Base-by-base conservation (phyloP, 2,113 vertebrate genomes). In the Hypanus sabinus region DNA sequence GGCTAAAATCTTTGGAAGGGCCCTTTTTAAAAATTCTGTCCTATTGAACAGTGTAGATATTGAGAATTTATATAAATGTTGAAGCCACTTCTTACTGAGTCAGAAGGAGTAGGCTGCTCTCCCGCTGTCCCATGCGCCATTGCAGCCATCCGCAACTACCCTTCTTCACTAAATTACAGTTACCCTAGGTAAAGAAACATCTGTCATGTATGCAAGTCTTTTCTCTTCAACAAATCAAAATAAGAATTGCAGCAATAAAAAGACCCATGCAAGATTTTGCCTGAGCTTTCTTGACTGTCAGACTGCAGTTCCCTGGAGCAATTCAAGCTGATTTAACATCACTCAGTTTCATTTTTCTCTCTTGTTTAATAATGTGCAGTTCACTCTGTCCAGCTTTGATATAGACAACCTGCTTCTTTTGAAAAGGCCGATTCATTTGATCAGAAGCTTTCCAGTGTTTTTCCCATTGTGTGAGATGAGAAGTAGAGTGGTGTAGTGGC, bases 261-360 rank as follows among this genome's bases (percentile, higher is more conserved):
- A 46, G 46, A 14, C 33, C 55, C 11, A 62, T 62, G 7, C 57
- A 65, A 62, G 75, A 33, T 68, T 73, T 77, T 80, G 57, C 93
- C 55, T 77, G 30, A 33, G 70, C 55, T 68, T 68, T 81, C 62
- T 60, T 24, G 96, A 95, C 96, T 96, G 96, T 97, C 95, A 97
- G 96, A 97, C 96, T 96, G 96, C 95, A 96, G 97, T 96, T 97
- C 97, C 97, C 97, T 94, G 95, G 96, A 97, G 97, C 96, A 96
- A 96, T 97, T 95, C 96, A 96, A 95, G 96, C 97, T 97, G 97
- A 97, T 97, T 96, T 96, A 97, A 97, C 97, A 98, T 98, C 98
- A 98, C 96, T 97, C 97, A 96, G 95, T 96, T 96, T 95, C 94
- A 95, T 96, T 96, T 97, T 97, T 73, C 62, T 71, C 90, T 92